These are phyloP conservation scores for Odocoileus hemionus DNA, from an alignment of 2,113 vertebrate genomes.

Conservation along the genomic window DNA sequence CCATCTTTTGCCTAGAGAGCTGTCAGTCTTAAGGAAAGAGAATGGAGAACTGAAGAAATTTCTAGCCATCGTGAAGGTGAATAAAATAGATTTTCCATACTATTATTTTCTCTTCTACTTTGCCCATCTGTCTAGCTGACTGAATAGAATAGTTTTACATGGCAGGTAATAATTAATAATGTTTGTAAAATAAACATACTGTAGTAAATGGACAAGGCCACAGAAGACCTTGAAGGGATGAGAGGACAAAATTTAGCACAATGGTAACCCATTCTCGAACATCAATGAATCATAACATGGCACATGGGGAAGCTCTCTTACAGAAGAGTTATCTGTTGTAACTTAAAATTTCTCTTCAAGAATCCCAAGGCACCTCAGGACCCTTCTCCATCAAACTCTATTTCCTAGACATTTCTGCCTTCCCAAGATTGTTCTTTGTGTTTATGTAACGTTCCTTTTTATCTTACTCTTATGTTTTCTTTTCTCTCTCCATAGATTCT, in stretches of 20 bases:
- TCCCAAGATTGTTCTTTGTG: background rate
- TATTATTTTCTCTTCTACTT: constrained; percentile 15
- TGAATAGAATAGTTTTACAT: background rate
- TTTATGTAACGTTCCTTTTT: constrained; percentile 19
- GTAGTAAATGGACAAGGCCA: background rate
- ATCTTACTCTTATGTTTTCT: background rate
- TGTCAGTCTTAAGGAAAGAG: constrained; percentile 82
- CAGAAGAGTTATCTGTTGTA: background rate
- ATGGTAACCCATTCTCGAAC: constrained; percentile 2
- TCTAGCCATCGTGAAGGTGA: constrained; percentile 85
- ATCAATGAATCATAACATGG: background rate
- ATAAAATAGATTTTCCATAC: constrained; percentile 30
- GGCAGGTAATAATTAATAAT: background rate
- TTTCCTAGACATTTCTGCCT: constrained; percentile 4
- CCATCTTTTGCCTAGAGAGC: constrained; percentile 75
- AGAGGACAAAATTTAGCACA: background rate
- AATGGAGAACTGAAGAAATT: constrained; percentile 87
- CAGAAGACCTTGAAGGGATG: background rate
- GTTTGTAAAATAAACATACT: background rate
- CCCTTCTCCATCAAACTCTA: background rate
- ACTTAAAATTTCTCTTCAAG: constrained; percentile 27
- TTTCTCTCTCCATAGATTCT: background rate
- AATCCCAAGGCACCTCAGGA: background rate
- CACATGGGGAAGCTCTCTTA: background rate
- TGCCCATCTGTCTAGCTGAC: background rate